Evolutionary conservation across 2,797 vertebrate genomes (phyloP).

Genomic region (Loriculus beryllinus): DNA sequence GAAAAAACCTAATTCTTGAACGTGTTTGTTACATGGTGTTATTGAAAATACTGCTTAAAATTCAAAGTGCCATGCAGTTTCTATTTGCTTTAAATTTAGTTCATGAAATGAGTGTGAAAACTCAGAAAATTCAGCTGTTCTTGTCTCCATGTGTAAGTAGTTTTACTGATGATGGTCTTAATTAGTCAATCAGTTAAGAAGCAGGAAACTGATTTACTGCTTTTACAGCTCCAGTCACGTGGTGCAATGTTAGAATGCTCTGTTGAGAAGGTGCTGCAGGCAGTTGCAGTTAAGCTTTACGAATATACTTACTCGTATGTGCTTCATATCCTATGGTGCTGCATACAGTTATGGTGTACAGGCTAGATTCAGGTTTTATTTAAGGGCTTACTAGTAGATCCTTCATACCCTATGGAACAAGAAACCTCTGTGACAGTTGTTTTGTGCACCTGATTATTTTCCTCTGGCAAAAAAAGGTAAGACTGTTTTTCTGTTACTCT

Average conservation of each 20-base stretch:
- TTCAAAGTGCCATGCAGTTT: not conserved
- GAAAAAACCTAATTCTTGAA: not conserved
- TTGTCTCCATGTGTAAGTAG: not conserved
- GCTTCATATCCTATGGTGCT: not conserved
- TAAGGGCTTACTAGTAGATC: not conserved
- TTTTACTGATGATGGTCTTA: slow-evolving; percentile 6
- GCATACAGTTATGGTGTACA: not conserved
- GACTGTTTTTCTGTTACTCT: not conserved
- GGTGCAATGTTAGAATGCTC: not conserved
- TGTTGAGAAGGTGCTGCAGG: not conserved
- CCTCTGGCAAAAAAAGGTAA: not conserved
- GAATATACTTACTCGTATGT: fast-evolving
- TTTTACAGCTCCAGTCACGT: not conserved
- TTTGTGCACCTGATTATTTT: not conserved
- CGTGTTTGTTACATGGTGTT: not conserved
- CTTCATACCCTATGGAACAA: not conserved
- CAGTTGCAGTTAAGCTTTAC: not conserved
- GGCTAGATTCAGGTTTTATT: not conserved
- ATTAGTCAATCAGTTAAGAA: not conserved
- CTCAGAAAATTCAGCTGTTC: not conserved
- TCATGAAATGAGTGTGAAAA: not conserved
- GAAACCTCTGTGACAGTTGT: not conserved
- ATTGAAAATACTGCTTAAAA: not conserved
- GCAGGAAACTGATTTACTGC: not conserved
- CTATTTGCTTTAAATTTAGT: not conserved